These are phyloP conservation scores for Lophochroa leadbeateri DNA, from an alignment of 2,113 vertebrate genomes.

Conservation along the genomic window DNA sequence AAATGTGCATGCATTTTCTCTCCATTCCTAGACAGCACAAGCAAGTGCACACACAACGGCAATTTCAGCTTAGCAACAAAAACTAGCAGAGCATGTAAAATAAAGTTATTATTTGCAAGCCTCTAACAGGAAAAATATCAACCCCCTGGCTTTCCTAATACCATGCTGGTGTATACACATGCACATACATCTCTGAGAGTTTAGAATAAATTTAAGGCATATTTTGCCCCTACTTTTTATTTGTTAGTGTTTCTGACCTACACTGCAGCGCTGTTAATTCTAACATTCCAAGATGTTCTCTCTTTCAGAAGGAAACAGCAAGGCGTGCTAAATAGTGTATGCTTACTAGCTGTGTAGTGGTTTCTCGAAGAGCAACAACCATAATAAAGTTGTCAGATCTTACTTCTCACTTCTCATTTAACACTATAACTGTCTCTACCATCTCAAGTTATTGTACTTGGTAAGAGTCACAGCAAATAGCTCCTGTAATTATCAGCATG, in stretches of 20 bases:
- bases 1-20: background rate
- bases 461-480: background rate
- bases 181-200: background rate
- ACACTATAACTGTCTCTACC: background rate
- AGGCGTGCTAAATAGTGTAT: background rate
- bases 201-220: background rate
- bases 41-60: background rate
- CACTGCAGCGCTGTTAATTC: background rate
- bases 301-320: background rate
- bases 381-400: slow-evolving; percentile 15
- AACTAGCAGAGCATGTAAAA: background rate
- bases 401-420: slow-evolving; percentile 12
- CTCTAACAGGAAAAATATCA: background rate
- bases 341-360: background rate
- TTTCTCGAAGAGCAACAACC: slow-evolving; percentile 3
- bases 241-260: background rate
- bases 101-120: background rate
- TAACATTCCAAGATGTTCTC: background rate
- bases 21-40: background rate
- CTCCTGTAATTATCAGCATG: background rate
- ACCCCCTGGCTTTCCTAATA: background rate
- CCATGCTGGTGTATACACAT: background rate
- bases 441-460: background rate
- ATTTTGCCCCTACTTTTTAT: background rate
- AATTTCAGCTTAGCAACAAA: background rate